These are phyloP conservation scores for Nymphalis polychloros DNA, from an alignment of 2,888 invertebrate genomes.

Conservation along the genomic window DNA sequence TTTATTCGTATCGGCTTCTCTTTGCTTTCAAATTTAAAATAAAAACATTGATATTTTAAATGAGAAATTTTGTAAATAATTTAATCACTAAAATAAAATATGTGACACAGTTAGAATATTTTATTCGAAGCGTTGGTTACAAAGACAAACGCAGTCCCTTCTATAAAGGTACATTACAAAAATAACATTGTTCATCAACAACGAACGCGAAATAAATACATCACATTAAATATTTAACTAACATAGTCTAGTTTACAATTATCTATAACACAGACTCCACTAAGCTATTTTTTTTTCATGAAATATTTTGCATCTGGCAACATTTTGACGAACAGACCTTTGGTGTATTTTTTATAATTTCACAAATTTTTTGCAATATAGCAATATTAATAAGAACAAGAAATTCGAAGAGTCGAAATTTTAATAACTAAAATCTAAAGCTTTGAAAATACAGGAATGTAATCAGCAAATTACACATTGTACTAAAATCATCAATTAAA, in stretches of 20 bases:
- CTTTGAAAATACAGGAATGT: too few relatives aligned
- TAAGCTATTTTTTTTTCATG: not conserved
- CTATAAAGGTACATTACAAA: constrained; percentile 49
- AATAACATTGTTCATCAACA: constrained; percentile 46
- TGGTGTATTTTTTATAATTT: not conserved
- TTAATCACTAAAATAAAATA: constrained; percentile 37
- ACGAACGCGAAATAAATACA: constrained; percentile 46
- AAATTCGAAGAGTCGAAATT: too few relatives aligned
- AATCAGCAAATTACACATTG: too few relatives aligned
- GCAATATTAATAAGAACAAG: not conserved
- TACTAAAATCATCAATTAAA: not conserved
- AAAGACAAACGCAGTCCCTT: constrained; percentile 54
- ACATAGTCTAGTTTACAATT: constrained; percentile 37
- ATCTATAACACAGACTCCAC: not conserved
- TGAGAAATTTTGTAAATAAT: too few relatives aligned
- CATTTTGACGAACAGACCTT: not conserved
- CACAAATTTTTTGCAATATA: too few relatives aligned
- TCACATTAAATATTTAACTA: constrained; percentile 48
- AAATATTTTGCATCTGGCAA: not conserved
- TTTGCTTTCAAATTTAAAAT: too few relatives aligned
- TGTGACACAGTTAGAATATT: constrained; percentile 54
- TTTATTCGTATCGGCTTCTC: too few relatives aligned
- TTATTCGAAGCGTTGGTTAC: constrained; percentile 63
- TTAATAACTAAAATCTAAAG: not conserved
- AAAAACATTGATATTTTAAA: too few relatives aligned